These are phyloP conservation scores for Microcebus griseorufus DNA, from an alignment of 2,113 vertebrate genomes.

Conservation along the genomic window DNA sequence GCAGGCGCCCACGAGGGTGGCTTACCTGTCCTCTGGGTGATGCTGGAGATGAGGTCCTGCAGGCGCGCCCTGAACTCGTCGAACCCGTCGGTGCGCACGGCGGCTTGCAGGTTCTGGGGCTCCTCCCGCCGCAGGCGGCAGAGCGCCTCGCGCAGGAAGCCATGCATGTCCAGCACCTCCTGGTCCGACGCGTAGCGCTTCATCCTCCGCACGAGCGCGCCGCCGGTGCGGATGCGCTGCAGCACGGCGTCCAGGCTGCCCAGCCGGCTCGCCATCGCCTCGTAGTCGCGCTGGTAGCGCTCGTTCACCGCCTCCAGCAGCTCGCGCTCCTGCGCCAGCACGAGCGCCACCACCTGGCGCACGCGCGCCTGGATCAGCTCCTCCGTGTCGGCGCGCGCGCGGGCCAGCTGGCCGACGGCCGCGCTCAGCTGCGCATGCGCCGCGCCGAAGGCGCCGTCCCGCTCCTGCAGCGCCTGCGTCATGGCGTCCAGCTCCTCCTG, in stretches of 20 bases:
- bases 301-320: conserved; percentile 64
- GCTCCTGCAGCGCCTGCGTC: conserved; percentile 42
- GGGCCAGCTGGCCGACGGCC: not conserved
- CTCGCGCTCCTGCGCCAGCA: conserved; percentile 50
- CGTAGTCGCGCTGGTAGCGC: conserved; percentile 3
- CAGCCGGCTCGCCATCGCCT: conserved; percentile 21
- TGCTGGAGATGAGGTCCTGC: conserved; percentile 59
- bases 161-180: conserved; percentile 84
- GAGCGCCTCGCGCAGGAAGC: conserved; percentile 75
- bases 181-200: conserved; percentile 75
- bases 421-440: not conserved
- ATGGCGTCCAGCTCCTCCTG: conserved; percentile 74
- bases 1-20: not conserved
- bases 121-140: conserved; percentile 64
- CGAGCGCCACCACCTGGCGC: conserved; percentile 51
- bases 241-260: conserved; percentile 45
- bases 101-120: fast-evolving
- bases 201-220: conserved; percentile 79
- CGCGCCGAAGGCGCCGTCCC: not conserved
- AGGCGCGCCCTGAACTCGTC: conserved; percentile 54
- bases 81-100: not conserved
- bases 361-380: conserved; percentile 55
- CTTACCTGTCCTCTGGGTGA: conserved; percentile 70
- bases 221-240: conserved; percentile 71
- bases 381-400: not conserved